phyloP scores from a whole-genome alignment of 2,888 invertebrate species.

The Eugnorisma glareosa region DNA sequence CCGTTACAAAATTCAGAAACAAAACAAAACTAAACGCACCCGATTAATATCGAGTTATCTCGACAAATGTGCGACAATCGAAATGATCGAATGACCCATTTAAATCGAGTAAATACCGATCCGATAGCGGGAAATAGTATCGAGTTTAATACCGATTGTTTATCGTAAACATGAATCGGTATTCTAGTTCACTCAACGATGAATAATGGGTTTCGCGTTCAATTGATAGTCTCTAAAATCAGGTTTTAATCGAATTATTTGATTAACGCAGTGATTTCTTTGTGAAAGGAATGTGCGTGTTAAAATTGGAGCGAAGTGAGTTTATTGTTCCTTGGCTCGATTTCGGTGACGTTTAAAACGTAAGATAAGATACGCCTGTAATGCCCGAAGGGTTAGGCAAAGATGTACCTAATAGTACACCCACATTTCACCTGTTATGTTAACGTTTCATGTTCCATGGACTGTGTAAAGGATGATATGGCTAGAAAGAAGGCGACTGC shows the following conservation, averaged over 20 bases:
- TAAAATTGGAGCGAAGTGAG: neutral
- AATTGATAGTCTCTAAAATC: constrained; percentile 55
- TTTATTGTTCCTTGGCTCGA: neutral
- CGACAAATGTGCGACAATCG: constrained; percentile 65
- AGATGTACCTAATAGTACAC: too few relatives aligned
- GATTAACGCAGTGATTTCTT: constrained; percentile 42
- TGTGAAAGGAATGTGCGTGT: constrained; percentile 25
- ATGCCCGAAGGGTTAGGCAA: too few relatives aligned
- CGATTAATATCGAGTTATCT: constrained; percentile 59
- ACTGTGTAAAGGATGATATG: too few relatives aligned
- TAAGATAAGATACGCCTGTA: too few relatives aligned
- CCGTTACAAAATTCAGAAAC: constrained; percentile 37
- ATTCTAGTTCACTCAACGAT: constrained; percentile 59
- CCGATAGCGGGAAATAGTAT: constrained; percentile 53
- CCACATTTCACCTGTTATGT: too few relatives aligned
- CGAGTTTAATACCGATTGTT: constrained; percentile 67
- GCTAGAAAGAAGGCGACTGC: too few relatives aligned
- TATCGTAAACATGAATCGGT: constrained; percentile 63
- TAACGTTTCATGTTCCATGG: neutral
- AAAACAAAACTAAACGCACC: constrained; percentile 47
- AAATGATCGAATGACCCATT: constrained; percentile 70
- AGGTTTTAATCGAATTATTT: constrained; percentile 49
- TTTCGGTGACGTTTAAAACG: neutral
- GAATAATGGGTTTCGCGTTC: constrained; percentile 60
- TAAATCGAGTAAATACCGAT: constrained; percentile 64